Conservation (phyloP, 1,140 invertebrate species). For the Aporrectodea caliginosa region DNA sequence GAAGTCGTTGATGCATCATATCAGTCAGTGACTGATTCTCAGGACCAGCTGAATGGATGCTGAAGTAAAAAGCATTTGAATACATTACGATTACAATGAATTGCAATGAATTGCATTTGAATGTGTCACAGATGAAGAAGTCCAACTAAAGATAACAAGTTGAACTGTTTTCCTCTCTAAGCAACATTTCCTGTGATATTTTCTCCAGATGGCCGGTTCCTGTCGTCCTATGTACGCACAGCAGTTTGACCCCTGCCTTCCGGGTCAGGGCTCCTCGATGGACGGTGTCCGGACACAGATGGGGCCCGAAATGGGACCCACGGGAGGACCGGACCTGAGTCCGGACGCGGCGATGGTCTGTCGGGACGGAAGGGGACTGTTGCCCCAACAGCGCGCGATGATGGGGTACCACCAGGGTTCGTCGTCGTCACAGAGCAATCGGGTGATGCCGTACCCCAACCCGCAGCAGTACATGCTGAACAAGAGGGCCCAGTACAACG, state of each 20-base stretch:
- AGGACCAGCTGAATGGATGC: no score
- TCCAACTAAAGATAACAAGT: background rate
- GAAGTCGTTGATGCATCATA: background rate
- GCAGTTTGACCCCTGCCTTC: background rate
- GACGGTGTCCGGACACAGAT: background rate
- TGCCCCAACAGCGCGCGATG: background rate
- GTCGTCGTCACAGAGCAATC: conserved; percentile 8
- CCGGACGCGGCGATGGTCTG: background rate
- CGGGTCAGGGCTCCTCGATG: background rate
- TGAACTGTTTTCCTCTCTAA: background rate
- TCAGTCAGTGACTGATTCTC: no score
- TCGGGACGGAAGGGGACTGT: background rate
- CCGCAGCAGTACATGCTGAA: conserved; percentile 25
- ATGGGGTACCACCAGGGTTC: background rate
- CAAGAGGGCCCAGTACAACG: conserved; percentile 21
- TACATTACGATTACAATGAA: background rate
- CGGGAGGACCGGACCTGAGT: background rate
- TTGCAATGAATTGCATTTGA: background rate
- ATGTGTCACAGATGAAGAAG: background rate
- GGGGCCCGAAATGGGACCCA: no score
- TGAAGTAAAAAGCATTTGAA: background rate
- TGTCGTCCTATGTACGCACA: background rate
- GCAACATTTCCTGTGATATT: background rate
- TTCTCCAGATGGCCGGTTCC: background rate
- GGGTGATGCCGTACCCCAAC: conserved; percentile 15